These are phyloP conservation scores for Mustelus asterias DNA, from an alignment of 2,113 vertebrate genomes.

Conservation along the genomic window DNA sequence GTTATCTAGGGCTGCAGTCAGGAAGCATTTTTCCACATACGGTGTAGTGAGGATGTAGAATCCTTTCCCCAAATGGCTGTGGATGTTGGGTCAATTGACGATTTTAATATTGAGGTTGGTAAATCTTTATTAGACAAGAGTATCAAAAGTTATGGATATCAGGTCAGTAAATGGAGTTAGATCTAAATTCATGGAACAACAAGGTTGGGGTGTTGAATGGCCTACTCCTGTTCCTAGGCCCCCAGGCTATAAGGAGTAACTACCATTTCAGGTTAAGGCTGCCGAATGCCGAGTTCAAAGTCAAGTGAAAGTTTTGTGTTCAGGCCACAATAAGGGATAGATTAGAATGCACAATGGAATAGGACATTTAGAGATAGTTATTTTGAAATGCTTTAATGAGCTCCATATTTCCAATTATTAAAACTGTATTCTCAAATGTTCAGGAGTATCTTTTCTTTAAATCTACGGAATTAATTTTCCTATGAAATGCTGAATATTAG, in stretches of 20 bases:
- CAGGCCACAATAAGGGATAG: slow-evolving; percentile 2
- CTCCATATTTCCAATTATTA: not conserved
- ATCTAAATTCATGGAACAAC: not conserved
- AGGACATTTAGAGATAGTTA: slow-evolving; percentile 1
- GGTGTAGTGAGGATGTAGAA: not conserved
- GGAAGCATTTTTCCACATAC: not conserved
- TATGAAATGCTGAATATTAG: not conserved
- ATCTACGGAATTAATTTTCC: slow-evolving; percentile 12
- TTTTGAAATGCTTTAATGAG: slow-evolving; percentile 23
- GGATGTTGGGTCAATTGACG: not conserved
- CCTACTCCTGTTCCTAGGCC: not conserved
- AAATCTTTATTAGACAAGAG: not conserved
- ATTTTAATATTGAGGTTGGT: not conserved
- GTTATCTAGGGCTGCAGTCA: not conserved
- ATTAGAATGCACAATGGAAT: not conserved
- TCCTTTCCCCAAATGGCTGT: not conserved
- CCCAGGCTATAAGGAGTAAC: not conserved
- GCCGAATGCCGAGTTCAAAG: not conserved
- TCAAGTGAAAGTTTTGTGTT: not conserved
- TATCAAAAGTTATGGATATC: not conserved
- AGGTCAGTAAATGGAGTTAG: not conserved
- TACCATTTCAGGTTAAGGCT: not conserved
- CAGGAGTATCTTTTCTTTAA: slow-evolving; percentile 6
- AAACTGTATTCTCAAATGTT: not conserved
- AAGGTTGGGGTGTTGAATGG: not conserved